Evolutionary conservation across 2,797 vertebrate species (phyloP).

Genomic region (Thripadectes ignobilis): DNA sequence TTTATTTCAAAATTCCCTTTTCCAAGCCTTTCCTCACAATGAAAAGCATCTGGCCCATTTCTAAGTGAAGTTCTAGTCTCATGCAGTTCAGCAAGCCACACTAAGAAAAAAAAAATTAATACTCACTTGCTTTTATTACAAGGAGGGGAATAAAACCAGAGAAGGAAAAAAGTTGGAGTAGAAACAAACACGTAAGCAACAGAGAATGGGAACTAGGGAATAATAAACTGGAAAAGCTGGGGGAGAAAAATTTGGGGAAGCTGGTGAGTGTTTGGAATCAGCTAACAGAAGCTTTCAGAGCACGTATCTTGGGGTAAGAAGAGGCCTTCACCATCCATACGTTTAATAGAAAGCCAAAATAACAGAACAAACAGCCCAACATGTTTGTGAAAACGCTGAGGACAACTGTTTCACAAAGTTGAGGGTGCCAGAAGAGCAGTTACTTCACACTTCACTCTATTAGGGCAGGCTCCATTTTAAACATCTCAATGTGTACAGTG

Average conservation of each 20-base stretch:
- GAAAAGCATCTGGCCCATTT: background rate
- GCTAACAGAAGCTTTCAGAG: constrained; percentile 15
- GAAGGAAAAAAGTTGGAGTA: background rate
- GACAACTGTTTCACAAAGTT: constrained; percentile 65
- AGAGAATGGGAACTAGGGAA: background rate
- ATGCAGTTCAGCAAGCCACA: rapidly evolving
- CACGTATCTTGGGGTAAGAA: constrained; percentile 8
- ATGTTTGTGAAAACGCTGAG: constrained; percentile 34
- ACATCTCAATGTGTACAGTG: constrained; percentile 54
- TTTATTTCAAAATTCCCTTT: background rate
- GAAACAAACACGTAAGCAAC: background rate
- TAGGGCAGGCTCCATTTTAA: constrained; percentile 63
- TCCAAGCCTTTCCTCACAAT: background rate
- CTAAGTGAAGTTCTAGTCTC: background rate
- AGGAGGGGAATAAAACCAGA: background rate
- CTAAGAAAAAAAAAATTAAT: background rate
- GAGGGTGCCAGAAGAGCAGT: constrained; percentile 61
- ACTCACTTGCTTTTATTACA: background rate
- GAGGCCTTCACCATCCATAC: constrained; percentile 18
- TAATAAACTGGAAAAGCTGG: background rate
- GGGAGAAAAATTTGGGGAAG: background rate
- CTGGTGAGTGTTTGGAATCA: background rate
- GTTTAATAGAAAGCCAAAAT: constrained; percentile 31
- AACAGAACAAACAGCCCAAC: constrained; percentile 46
- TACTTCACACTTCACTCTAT: constrained; percentile 58